Conservation (phyloP, 2,113 vertebrate species). For the Crocuta crocuta region DNA sequence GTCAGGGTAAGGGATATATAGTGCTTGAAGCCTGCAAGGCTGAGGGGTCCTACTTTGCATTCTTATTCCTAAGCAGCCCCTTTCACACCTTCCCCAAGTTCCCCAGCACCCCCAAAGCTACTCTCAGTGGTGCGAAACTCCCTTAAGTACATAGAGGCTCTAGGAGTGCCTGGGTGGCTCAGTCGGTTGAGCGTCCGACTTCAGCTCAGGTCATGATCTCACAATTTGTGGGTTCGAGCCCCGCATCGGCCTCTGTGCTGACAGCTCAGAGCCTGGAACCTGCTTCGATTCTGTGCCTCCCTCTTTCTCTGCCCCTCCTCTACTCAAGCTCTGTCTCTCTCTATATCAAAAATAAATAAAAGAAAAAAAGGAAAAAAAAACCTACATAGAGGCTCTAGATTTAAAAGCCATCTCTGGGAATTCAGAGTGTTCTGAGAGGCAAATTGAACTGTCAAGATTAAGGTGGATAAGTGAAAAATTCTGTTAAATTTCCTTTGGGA, state of each 20-base stretch:
- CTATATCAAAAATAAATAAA: no score
- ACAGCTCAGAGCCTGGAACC: no score
- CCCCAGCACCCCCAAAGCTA: slow-evolving; percentile 69
- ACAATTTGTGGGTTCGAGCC: no score
- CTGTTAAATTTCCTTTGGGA: slow-evolving; percentile 73
- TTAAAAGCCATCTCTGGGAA: slow-evolving; percentile 75
- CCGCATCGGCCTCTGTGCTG: no score
- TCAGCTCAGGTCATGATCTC: no score
- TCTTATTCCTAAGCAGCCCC: slow-evolving; percentile 43
- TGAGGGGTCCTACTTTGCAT: slow-evolving; percentile 64
- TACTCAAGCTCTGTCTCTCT: no score
- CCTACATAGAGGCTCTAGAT: slow-evolving; percentile 61
- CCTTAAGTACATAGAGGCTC: slow-evolving; percentile 72
- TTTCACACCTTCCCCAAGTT: slow-evolving; percentile 55
- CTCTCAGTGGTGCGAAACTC: slow-evolving; percentile 64
- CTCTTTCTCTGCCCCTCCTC: no score
- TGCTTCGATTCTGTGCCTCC: no score
- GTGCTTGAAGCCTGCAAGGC: slow-evolving; percentile 55
- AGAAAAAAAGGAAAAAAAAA: no score
- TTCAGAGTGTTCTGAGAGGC: slow-evolving; percentile 53
- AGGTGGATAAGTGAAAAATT: slow-evolving; percentile 74
- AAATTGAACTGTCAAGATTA: slow-evolving; percentile 74
- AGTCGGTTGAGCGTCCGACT: no score
- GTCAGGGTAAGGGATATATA: slow-evolving; percentile 56
- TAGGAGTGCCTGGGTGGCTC: not conserved